phyloP scores from a whole-genome alignment of 2,888 invertebrate species.

The Drosophila peninsularis region DNA sequence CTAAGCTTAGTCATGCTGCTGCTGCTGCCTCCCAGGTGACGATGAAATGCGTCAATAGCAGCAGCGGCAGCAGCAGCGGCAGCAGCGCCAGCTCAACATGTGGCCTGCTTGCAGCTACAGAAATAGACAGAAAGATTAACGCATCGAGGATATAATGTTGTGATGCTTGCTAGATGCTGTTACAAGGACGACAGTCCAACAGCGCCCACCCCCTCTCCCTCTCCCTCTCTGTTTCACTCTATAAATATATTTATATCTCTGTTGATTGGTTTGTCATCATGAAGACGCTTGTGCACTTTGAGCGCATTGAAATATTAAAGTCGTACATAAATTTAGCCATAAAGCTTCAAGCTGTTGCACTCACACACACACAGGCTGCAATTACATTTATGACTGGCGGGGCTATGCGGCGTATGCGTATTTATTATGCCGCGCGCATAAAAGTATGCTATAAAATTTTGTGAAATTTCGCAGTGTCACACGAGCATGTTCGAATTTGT shows the following conservation, averaged over 20 bases:
- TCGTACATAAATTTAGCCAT: constrained; percentile 34
- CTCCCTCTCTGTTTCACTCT: neutral
- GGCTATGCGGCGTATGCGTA: constrained; percentile 43
- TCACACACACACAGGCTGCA: constrained; percentile 37
- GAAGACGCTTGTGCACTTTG: constrained; percentile 27
- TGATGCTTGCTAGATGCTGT: constrained; percentile 12
- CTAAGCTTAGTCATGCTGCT: constrained; percentile 25
- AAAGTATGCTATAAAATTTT: constrained; percentile 55
- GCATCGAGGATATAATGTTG: constrained; percentile 17
- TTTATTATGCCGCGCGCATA: constrained; percentile 48
- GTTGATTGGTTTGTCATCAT: constrained; percentile 48
- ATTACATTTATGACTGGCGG: constrained; percentile 50
- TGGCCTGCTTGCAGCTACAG: constrained; percentile 31
- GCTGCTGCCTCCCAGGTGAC: constrained; percentile 16
- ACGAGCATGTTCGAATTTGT: neutral
- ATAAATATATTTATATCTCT: constrained; percentile 4
- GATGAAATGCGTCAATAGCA: constrained; percentile 10
- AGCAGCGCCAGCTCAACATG: constrained; percentile 3
- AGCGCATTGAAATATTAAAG: constrained; percentile 47
- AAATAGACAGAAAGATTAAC: constrained; percentile 43
- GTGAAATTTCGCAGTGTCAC: constrained; percentile 30
- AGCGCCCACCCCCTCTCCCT: neutral
- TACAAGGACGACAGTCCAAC: constrained; percentile 4
- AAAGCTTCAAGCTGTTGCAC: constrained; percentile 32
- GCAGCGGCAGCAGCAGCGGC: neutral